Base-by-base conservation (phyloP, 2,888 invertebrate species). In the Melanotus villosus region DNA sequence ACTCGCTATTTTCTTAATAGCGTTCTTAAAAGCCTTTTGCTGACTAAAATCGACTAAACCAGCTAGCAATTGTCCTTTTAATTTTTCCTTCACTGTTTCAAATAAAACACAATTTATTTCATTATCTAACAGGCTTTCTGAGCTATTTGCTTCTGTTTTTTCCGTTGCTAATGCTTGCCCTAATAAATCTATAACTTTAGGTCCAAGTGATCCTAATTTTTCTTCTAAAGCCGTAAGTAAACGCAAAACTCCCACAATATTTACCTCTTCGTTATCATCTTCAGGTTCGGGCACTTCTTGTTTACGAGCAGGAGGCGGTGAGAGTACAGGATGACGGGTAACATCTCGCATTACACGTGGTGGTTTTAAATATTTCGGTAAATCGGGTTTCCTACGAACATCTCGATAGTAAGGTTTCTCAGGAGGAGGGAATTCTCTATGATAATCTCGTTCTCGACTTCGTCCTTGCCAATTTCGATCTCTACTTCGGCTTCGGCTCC, bases 81-180 rank as follows among this genome's bases (percentile, higher is more conserved):
- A 85, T 83, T 95, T 95, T 83, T 95, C 95, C 77, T 94, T 95
- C 0, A 92, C 91, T 0, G 94, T 94, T 85, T 95, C 95, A 72
- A 96, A 90, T 73, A 95, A 86, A 0, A 93, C 93, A 76, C 90
- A 89, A 60, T 92, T 90, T 38, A 90, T 87, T 58, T 94, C 93
- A 70, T 91, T 91, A 58, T 89, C 88, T 0, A 95, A 84, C 38
- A 95, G 81, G 67, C 91, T 90, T 74, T 94, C 93, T 0, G 94
- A 91, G 1, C 93, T 92, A 82, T 93, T 93, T 0, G 92, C 89
- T 74, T 87, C 88, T 1, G 87, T 87, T 84, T 94, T 94, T 79
- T 95, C 94, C 84, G 94, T 89, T 36, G 90, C 92, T 47, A 95
- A 82, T 0, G 94, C 94, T 68, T 91, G 90, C 0, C 91, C 91